Evolutionary conservation across 2,113 vertebrate species (phyloP).

Genomic region (Malaclemys terrapin): DNA sequence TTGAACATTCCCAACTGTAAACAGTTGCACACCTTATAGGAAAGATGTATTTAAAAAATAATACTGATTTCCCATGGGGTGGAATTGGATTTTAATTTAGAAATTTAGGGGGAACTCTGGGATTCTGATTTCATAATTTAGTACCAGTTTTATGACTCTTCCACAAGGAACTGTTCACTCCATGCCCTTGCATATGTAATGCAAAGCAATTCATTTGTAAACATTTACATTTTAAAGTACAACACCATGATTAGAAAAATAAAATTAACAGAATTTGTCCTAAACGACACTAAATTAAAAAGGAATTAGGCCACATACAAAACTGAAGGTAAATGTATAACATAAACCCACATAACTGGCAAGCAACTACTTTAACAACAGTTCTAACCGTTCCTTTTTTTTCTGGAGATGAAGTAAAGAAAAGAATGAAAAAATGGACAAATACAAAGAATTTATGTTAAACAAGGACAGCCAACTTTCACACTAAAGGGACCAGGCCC

Average conservation of each 20-base stretch:
- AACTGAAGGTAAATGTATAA: slow-evolving; percentile 90
- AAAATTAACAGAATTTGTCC: slow-evolving; percentile 93
- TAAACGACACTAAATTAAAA: slow-evolving; percentile 97
- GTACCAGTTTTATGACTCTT: slow-evolving; percentile 75
- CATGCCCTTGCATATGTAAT: slow-evolving; percentile 86
- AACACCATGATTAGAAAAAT: slow-evolving; percentile 80
- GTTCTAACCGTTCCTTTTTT: slow-evolving; percentile 88
- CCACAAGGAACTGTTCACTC: slow-evolving; percentile 80
- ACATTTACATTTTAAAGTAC: slow-evolving; percentile 79
- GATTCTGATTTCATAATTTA: slow-evolving; percentile 68
- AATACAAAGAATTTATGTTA: slow-evolving; percentile 87
- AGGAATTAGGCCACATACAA: slow-evolving; percentile 83
- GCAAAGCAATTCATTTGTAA: slow-evolving; percentile 84
- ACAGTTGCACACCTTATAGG: slow-evolving; percentile 73
- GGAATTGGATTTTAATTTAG: slow-evolving; percentile 28
- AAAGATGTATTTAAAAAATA: slow-evolving; percentile 69
- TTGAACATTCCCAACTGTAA: slow-evolving; percentile 78
- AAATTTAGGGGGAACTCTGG: slow-evolving; percentile 57
- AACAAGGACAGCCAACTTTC: slow-evolving; percentile 96
- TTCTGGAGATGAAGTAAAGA: slow-evolving; percentile 85
- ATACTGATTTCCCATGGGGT: slow-evolving; percentile 66
- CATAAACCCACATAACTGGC: slow-evolving; percentile 91
- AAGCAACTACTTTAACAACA: slow-evolving; percentile 89
- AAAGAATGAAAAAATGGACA: slow-evolving; percentile 89
- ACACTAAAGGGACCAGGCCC: slow-evolving; percentile 88